Conservation (phyloP, 2,797 vertebrate species). For the Rhynchotus rufescens region DNA sequence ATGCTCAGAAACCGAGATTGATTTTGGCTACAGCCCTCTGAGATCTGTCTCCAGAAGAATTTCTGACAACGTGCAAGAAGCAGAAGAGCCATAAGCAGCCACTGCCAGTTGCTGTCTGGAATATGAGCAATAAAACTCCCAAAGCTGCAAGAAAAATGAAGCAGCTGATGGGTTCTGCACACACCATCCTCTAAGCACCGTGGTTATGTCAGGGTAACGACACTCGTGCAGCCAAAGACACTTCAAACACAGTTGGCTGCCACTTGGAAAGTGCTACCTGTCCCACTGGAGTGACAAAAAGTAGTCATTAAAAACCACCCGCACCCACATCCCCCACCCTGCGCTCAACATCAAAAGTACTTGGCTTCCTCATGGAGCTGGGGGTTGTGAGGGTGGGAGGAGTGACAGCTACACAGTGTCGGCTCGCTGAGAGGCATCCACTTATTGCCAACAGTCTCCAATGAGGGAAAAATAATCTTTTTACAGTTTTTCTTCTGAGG, state of each 20-base stretch:
- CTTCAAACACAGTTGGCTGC: background rate
- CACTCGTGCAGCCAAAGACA: background rate
- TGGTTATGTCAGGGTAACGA: background rate
- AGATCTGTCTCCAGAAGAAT: background rate
- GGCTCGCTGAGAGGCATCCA: background rate
- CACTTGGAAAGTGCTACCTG: background rate
- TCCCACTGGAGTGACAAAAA: background rate
- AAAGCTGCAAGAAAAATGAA: background rate
- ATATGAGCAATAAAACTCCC: background rate
- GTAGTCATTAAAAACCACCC: background rate
- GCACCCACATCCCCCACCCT: background rate
- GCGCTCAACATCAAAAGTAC: background rate
- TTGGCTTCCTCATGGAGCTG: background rate
- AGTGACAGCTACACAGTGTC: background rate
- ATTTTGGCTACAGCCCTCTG: background rate
- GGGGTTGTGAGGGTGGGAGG: too few relatives aligned
- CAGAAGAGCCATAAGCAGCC: background rate
- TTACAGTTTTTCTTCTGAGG: background rate
- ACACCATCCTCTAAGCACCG: background rate
- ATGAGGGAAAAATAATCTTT: background rate
- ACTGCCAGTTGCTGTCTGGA: background rate
- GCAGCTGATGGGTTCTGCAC: background rate
- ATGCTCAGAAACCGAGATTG: background rate
- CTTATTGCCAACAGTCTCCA: background rate
- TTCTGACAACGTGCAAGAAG: too few relatives aligned